Evolutionary conservation across 2,888 invertebrate genomes (phyloP).

Genomic region (Spialia ferax): DNA sequence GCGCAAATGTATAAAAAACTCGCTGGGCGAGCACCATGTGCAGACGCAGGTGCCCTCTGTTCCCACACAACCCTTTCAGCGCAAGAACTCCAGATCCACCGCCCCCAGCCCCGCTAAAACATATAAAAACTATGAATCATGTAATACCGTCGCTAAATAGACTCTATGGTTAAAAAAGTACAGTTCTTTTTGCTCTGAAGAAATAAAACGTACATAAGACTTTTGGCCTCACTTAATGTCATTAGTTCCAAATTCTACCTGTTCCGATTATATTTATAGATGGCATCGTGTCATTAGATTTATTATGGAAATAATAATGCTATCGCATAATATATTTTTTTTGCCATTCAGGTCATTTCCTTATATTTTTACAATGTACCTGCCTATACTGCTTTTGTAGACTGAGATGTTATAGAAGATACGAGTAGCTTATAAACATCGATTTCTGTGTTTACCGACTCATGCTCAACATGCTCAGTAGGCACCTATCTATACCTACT

Average conservation of each 20-base stretch:
- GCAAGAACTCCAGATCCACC: slow-evolving; percentile 69
- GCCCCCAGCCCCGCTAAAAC: slow-evolving; percentile 62
- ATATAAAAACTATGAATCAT: slow-evolving; percentile 62
- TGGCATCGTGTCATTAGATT: slow-evolving; percentile 86
- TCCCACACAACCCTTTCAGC: slow-evolving; percentile 87
- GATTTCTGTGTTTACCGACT: too few species aligned
- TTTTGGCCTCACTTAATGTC: slow-evolving; percentile 53
- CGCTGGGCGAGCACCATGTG: slow-evolving; percentile 80
- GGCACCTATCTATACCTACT: too few species aligned
- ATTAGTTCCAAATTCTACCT: slow-evolving; percentile 84
- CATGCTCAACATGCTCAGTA: too few species aligned
- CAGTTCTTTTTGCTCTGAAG: slow-evolving; percentile 43
- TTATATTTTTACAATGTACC: slow-evolving; percentile 27
- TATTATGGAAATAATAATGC: slow-evolving; percentile 86
- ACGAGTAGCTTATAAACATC: too few species aligned
- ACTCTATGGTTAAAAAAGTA: neutral
- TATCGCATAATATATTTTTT: slow-evolving; percentile 76
- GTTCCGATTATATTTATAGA: slow-evolving; percentile 83
- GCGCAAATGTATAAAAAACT: slow-evolving; percentile 81
- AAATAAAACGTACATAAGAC: slow-evolving; percentile 48
- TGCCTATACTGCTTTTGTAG: neutral
- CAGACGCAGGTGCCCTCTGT: slow-evolving; percentile 86
- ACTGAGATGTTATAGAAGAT: too few species aligned
- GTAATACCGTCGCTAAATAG: neutral
- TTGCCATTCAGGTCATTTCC: slow-evolving; percentile 58